Evolutionary conservation across 2,888 invertebrate genomes (phyloP), one percentile per base, ranked within the genome.

Genomic region (Seladonia tumulorum): DNA sequence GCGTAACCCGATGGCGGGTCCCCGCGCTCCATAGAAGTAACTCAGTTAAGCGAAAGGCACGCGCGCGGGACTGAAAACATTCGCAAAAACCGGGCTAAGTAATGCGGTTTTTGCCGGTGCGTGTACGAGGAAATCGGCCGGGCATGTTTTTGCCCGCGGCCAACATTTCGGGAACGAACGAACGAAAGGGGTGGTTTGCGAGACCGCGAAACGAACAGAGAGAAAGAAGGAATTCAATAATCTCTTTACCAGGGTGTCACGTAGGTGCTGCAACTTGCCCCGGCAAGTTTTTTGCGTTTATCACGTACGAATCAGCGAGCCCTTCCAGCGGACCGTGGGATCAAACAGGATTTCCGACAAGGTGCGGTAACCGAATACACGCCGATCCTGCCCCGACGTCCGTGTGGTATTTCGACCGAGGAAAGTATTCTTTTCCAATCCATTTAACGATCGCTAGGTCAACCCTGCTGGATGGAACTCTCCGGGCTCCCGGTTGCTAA

Each of bases 341-440:
- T 92, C 91, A 92, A 92, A 92, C 92, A 92, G 89, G 90, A 89
- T 92, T 89, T 91, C 91, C 89, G 92, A 91, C 92, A 90, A 87
- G 89, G 85, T 81, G 89, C 90, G 90, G 91, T 91, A 91, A 91
- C 91, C 92, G 91, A 91, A 91, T 91, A 92, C 91, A 91, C 84
- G 83, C 81, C 83, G 87, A 89, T 88, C 85, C 88, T 85, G 88
- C 72, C 72, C 81, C 83, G 71, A 42, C 75, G 82, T 66, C 86
- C 76, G 81, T 39, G 87, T 39, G 87, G 85, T 81, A 84, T 91
- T 83, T 84, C 76, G 76, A 70, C 76, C 88, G 81, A 75, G 81
- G 76, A 82, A 85, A 76, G 88, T 83, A 77, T 83, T 84, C 81
- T 81, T 87, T 87, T 79, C 83, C 86, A 57, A 86, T 83, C 63